Base-by-base conservation (phyloP, 2,797 vertebrate genomes). In the Coendou prehensilis region DNA sequence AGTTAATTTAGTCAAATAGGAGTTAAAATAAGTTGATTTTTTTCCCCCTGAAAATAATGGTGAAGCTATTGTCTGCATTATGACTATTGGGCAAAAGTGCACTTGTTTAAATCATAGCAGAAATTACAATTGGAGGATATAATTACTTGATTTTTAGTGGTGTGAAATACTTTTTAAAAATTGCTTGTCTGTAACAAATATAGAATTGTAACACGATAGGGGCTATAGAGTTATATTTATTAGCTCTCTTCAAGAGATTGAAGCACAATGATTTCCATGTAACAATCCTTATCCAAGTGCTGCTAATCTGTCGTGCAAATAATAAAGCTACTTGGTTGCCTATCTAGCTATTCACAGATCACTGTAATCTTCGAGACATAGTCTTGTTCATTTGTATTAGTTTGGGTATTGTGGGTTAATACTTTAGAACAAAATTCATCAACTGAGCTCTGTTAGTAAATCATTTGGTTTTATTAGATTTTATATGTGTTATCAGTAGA, bases 231-330 rank as follows among this genome's bases (percentile, higher is more conserved):
- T 96, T 97, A 81, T 97, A 97, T 97, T 91, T 97, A 95, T 97
- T 97, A 97, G 97, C 97, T 97, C 96, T 98, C 89, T 61, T 86
- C 59, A 94, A 97, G 97, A 97, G 94, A 97, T n/a, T 87, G 97
- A 98, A 98, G 98, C 98, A 98, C 98, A 98, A 97, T 92, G 82
- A 59, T 97, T 96, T 97, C 94, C 95, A 96, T 90, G 79, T 97
- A 95, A 96, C 83, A 92, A 67, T 96, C 89, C 87, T 94, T 97
- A 97, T 96, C 50, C 79, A 95, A 97, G 97, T 98, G 97, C 98
- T 98, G 96, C 97, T 98, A 96, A 97, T 96, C 93, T 91, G 83
- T 98, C 13, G 2, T 97, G 97, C 96, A 97, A 97, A 98, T 96
- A 90, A 97, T 94, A 41, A 97, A 93, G 85, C 95, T 97, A 80